These are phyloP conservation scores for Drosophila tani DNA, from an alignment of 1,140 invertebrate species.

Conservation along the genomic window DNA sequence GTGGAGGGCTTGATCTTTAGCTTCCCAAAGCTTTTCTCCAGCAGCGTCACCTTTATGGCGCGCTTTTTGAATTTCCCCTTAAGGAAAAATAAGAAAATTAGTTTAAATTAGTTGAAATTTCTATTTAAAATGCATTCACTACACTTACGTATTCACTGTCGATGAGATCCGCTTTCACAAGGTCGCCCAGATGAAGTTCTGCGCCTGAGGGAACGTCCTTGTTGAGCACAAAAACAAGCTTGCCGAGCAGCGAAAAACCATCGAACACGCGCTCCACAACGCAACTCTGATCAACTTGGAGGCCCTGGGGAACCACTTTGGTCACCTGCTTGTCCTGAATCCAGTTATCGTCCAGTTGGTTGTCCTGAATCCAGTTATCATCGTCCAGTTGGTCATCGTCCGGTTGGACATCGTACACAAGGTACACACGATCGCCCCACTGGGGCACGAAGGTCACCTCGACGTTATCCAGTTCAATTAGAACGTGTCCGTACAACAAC, in stretches of 20 bases:
- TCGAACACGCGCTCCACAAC: slow-evolving; percentile 48
- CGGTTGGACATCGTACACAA: slow-evolving; percentile 60
- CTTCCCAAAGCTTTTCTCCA: slow-evolving; percentile 64
- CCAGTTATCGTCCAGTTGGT: slow-evolving; percentile 55
- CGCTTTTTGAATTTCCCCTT: slow-evolving; percentile 61
- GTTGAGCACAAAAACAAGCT: slow-evolving; percentile 47
- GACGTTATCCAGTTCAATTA: slow-evolving; percentile 86
- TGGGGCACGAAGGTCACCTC: slow-evolving; percentile 85
- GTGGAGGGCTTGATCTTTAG: slow-evolving; percentile 1
- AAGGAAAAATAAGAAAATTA: background rate
- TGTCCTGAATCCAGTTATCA: slow-evolving; percentile 52
- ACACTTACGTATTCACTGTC: slow-evolving; percentile 69
- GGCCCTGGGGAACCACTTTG: slow-evolving; percentile 56
- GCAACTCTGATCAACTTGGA: slow-evolving; percentile 41
- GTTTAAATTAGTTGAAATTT: background rate
- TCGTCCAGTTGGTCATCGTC: slow-evolving; percentile 48
- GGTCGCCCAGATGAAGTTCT: slow-evolving; percentile 62
- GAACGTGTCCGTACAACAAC: slow-evolving; percentile 86
- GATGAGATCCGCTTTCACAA: slow-evolving; percentile 65
- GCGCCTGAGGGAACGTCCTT: slow-evolving; percentile 37
- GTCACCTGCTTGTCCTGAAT: slow-evolving; percentile 60
- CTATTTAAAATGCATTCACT: background rate
- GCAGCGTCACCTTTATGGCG: slow-evolving; percentile 58
- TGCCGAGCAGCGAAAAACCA: slow-evolving; percentile 46
- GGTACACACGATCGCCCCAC: slow-evolving; percentile 60